Evolutionary conservation across 2,888 invertebrate species (phyloP), one percentile per base, ranked within the genome.

Genomic region (Polyploca ridens): DNA sequence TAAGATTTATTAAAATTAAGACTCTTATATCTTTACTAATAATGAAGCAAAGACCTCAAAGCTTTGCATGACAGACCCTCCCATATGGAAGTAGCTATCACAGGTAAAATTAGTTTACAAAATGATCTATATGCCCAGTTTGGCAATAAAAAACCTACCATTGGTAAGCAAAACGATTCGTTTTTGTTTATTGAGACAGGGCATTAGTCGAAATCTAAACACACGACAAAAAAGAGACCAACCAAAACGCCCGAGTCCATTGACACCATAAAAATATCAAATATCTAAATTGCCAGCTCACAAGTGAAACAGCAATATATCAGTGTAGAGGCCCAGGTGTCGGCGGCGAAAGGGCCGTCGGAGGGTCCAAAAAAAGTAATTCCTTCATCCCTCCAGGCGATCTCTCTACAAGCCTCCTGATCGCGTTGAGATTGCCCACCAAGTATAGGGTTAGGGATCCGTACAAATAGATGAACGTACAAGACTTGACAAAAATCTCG

Each of bases 281-380:
- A 66, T 66, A 68, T 77, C 66, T 68, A 65, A 67, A 68, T 57
- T 57, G 65, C 19, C 19, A 19, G 54, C n/a, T 54, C 54, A 54
- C 54, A 54, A 54, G 54, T 54, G 54, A 19, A 54, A 54, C 19
- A 54, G 70, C 63, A 68, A 61, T 61, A 13, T 68, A 73, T 67
- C 66, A 27, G 69, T 62, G 46, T 44, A 27, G 44, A 67, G 72
- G 67, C 78, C 62, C 76, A 76, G 76, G 78, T 76, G 76, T 76
- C 78, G 76, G 74, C 70, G n/a, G 76, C 68, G 68, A 67, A 77
- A 76, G 75, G 78, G 78, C 77, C 77, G 54, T 54, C 19, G 10
- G 66, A 60, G 78, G 67, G 69, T 76, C 78, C 72, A 78, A 75
- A 68, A 38, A 76, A 76, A 74, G 78, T 76, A 74, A 77, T 76